Base-by-base conservation (phyloP, 2,113 vertebrate genomes). In the Proterorhinus semilunaris region DNA sequence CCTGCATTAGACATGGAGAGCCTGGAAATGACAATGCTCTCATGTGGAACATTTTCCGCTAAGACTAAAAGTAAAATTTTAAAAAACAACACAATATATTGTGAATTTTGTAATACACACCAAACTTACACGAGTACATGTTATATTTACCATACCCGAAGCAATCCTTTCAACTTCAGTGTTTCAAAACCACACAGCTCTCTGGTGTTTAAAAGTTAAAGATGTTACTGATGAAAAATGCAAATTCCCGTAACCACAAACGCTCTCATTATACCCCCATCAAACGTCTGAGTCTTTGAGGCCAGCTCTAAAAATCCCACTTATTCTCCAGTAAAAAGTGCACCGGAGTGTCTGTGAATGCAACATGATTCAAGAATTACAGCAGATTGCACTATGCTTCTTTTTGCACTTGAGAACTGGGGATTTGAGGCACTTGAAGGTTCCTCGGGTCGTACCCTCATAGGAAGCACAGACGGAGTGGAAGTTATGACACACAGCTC, bases 361-460 rank as follows among this genome's bases (percentile, higher is more conserved):
- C 46, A 80, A 85, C 62, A 83, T 75, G 77, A 78, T 78, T 79
- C 70, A 71, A 68, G 83, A 71, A 78, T 90, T 88, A 79, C 87
- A 83, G 66, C 61, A 78, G 80, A 88, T 90, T 90, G 85, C 88
- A 81, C 79, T 83, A 85, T 76, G 65, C 62, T 68, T 36, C 72
- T 65, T 62, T 57, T 67, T 71, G 58, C 74, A 78, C 71, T 82
- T 69, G 74, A 83, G 79, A 86, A 63, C 79, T 76, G 69, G 78
- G 79, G 10, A 21, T 17, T 54, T 15, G 52, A 81, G 62, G 66
- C 52, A 69, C 74, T 84, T 67, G 44, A 78, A 72, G 80, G 75
- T 82, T 79, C 71, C 54, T 44, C 10, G 16, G 55, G 66, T 67
- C 72, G 62, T 63, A 71, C 61, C 80, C 48, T 72, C 68, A 65